These are phyloP conservation scores for Trissoscelio sp. DNA, from an alignment of 2,888 invertebrate species.

Conservation along the genomic window DNA sequence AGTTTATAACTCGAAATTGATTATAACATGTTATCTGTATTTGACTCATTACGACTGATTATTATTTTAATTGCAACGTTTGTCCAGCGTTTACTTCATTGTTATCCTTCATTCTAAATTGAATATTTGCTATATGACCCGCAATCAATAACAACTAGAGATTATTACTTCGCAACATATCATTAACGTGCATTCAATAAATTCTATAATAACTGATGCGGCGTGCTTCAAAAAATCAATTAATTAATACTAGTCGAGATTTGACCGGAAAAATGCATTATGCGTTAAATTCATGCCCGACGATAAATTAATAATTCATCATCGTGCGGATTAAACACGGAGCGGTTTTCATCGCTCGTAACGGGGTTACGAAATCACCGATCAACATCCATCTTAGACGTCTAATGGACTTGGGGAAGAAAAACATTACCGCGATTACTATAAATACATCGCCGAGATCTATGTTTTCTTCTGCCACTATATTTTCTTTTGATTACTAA, in stretches of 20 bases:
- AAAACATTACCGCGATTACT: slow-evolving; percentile 25
- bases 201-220: slow-evolving; percentile 9
- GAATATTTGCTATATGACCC: too few species aligned
- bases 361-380: slow-evolving; percentile 41
- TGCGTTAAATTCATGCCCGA: slow-evolving; percentile 11
- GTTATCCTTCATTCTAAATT: too few species aligned
- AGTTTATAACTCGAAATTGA: too few species aligned
- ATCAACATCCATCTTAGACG: slow-evolving; percentile 41
- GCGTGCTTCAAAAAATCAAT: slow-evolving; percentile 13
- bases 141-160: too few species aligned
- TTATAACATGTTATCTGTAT: too few species aligned
- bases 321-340: slow-evolving; percentile 24
- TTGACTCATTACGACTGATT: slow-evolving; percentile 17
- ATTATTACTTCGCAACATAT: slow-evolving; percentile 6
- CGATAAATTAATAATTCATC: slow-evolving; percentile 25
- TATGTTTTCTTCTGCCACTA: slow-evolving; percentile 1
- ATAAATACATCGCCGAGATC: slow-evolving; percentile 34
- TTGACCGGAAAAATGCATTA: slow-evolving; percentile 2
- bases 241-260: slow-evolving; percentile 9
- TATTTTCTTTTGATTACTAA: slow-evolving; percentile 31
- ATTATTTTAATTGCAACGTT: slow-evolving; percentile 17
- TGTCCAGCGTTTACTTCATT: neutral
- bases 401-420: slow-evolving; percentile 19
- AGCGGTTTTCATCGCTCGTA: slow-evolving; percentile 35
- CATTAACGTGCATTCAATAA: slow-evolving; percentile 16